Evolutionary conservation across 2,888 invertebrate genomes (phyloP).

Genomic region (Lordiphosa andalusiaca): DNA sequence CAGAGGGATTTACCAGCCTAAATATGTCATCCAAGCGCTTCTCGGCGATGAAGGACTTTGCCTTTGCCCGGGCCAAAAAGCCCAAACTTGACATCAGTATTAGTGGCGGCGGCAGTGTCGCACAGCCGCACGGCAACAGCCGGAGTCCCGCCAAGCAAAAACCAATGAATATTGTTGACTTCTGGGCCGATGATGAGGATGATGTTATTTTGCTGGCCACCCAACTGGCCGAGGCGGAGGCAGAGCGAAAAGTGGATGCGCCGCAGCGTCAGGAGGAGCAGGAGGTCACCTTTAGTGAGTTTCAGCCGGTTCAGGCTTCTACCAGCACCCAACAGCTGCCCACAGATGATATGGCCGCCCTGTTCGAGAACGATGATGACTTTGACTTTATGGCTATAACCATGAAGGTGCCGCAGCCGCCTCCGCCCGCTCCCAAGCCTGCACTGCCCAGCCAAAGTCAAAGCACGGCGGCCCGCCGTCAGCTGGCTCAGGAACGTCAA

Average conservation of each 20-base stretch:
- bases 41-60: slow-evolving; percentile 68
- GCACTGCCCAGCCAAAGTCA: background rate
- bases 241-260: slow-evolving; percentile 33
- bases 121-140: background rate
- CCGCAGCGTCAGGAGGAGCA: no score
- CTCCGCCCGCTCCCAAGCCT: background rate
- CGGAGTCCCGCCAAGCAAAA: no score
- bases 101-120: slow-evolving; percentile 35
- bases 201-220: slow-evolving; percentile 77
- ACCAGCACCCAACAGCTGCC: slow-evolving; percentile 72
- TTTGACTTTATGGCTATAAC: slow-evolving; percentile 31
- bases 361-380: slow-evolving; percentile 39
- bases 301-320: slow-evolving; percentile 56
- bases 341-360: slow-evolving; percentile 45
- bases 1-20: background rate
- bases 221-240: slow-evolving; percentile 71
- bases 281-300: slow-evolving; percentile 72
- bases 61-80: slow-evolving; percentile 72
- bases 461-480: slow-evolving; percentile 51
- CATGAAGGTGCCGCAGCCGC: slow-evolving; percentile 8
- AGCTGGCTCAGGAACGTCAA: slow-evolving; percentile 73
- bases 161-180: slow-evolving; percentile 41
- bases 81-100: slow-evolving; percentile 73
- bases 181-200: slow-evolving; percentile 79
- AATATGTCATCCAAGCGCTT: slow-evolving; percentile 60